Conservation (phyloP, 2,888 invertebrate genomes). For the Synergus laeviventris region DNA sequence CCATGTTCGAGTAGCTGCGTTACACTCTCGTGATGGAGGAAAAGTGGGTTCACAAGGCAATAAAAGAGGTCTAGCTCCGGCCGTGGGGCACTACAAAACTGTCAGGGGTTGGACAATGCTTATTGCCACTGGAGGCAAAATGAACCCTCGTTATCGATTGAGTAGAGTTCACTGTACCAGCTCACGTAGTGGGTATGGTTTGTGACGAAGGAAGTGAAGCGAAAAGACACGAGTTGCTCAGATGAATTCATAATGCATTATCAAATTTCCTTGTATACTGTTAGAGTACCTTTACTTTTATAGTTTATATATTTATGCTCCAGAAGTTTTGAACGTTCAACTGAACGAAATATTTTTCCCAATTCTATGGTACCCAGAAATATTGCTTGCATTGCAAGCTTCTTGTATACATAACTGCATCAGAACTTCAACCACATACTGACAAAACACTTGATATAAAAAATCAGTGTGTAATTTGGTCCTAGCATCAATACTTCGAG, state of each 20-base stretch:
- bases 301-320: too few relatives aligned
- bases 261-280: too few relatives aligned
- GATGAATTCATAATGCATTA: conserved; percentile 30
- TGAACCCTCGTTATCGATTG: conserved; percentile 63
- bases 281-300: too few relatives aligned
- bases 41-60: conserved; percentile 51
- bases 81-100: conserved; percentile 51
- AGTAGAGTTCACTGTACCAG: conserved; percentile 54
- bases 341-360: too few relatives aligned
- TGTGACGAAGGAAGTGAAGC: conserved; percentile 18
- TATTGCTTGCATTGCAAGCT: too few relatives aligned
- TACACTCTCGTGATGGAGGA: conserved; percentile 41
- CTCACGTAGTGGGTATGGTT: conserved; percentile 8
- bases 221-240: background rate
- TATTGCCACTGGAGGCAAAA: conserved; percentile 67
- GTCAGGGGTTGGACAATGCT: conserved; percentile 65
- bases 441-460: too few relatives aligned
- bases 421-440: too few relatives aligned
- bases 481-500: too few relatives aligned
- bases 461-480: too few relatives aligned
- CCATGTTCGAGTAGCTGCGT: conserved; percentile 24
- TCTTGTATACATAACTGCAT: too few relatives aligned
- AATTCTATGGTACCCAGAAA: too few relatives aligned
- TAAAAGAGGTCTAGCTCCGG: conserved; percentile 54
- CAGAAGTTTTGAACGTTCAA: too few relatives aligned